Evolutionary conservation across 2,888 invertebrate genomes (phyloP), one percentile per base, ranked within the genome.

Genomic region (Dryomyza anilis): DNA sequence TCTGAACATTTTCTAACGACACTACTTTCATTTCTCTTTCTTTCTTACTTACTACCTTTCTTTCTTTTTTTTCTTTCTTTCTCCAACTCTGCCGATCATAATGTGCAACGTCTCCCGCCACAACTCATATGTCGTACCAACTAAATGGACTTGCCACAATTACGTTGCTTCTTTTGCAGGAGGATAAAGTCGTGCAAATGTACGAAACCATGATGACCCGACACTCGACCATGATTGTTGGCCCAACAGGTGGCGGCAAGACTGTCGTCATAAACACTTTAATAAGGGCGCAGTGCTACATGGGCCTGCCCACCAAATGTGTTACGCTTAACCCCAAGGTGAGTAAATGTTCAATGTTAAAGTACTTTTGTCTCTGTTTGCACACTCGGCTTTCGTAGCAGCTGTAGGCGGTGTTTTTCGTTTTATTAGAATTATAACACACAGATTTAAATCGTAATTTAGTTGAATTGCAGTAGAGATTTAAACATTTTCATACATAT

Each of bases 171-270:
- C 33, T 50, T 60, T 56, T 71, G 5, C 76, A 93, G 92, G 88
- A 93, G 67, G 93, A 94, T 78, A 94, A 95, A 86, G 89, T 95
- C 21, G 90, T 95, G 5, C 96, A 96, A 82, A 78, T 96, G 81
- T 95, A 95, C 79, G 95, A 96, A 85, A 94, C 95, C 1, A 95
- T 96, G 95, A 93, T 94, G 92, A 95, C 94, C 1, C 87, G 95
- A 39, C 95, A 96, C 84, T 94, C 94, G 58, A 89, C 91, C 3
- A 96, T 96, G 95, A 82, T 96, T 68, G 93, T 96, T 3, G 96
- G 96, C 0, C 95, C 95, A 21, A 96, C 96, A 4, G 95, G 96
- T 27, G 95, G 95, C 25, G 96, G 96, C 19, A 96, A 96, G 85
- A 89, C 93, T 2, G 92, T 95, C 39, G 91, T 96, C 33, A 88